Evolutionary conservation across 1,140 invertebrate species (phyloP).

Genomic region (Drosophila melanogaster): Release_6_plus_ISO1_MT NT_037436.4:5096501-5097000

Average conservation of each 20-base stretch:
- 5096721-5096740: constrained; percentile 16
- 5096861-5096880: constrained; percentile 40
- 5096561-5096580: neutral
- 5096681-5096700: constrained; percentile 55
- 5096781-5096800: constrained; percentile 54
- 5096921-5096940: neutral
- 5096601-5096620: constrained; percentile 22
- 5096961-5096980: neutral
- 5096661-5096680: constrained; percentile 44
- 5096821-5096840: constrained; percentile 34
- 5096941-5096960: too few species aligned
- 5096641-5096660: constrained; percentile 22
- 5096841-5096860: constrained; percentile 20
- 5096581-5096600: neutral
- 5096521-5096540: too few species aligned
- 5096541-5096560: neutral
- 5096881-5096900: constrained; percentile 14
- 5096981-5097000: neutral
- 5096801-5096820: constrained; percentile 32
- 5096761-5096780: constrained; percentile 25
- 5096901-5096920: neutral
- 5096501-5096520: too few species aligned
- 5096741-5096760: constrained; percentile 11
- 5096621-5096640: constrained; percentile 25
- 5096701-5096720: constrained; percentile 50